A percentile compares a stretch with the other conserved stretches of the same genome.
Conservation (phyloP, 2,113 vertebrate species). For the Dascyllus trimaculatus region DNA sequence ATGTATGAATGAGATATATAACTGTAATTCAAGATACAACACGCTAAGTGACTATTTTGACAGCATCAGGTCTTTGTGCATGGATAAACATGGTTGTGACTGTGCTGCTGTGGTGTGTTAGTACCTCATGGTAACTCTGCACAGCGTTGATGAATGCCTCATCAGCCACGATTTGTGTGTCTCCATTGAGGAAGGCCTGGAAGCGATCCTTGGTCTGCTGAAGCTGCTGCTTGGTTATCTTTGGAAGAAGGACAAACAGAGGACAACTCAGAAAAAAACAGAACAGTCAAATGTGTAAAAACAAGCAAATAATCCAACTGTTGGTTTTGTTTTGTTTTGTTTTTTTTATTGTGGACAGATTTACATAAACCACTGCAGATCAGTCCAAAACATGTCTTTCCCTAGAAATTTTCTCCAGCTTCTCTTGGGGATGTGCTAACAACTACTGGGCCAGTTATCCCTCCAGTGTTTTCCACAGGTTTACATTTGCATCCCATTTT, state of each 20-base stretch:
- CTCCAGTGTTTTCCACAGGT: constrained; percentile 1
- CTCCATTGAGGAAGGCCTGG: constrained; percentile 98
- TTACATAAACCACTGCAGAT: neutral
- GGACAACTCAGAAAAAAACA: constrained; percentile 13
- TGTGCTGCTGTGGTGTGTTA: constrained; percentile 28
- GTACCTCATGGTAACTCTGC: constrained; percentile 98
- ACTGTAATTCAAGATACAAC: neutral
- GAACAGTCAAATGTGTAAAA: neutral
- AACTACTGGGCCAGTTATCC: constrained; percentile 23
- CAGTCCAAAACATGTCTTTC: neutral
- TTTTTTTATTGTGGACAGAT: neutral
- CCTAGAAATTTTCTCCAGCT: neutral
- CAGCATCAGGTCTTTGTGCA: neutral
- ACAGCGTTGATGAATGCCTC: constrained; percentile 99
- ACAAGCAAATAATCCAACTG: constrained; percentile 1
- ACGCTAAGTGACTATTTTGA: constrained; percentile 18
- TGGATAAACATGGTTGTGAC: constrained; percentile 21
- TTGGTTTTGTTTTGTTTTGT: too few species aligned
- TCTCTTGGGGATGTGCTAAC: neutral
- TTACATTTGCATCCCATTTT: constrained; percentile 12
- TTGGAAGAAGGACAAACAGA: constrained; percentile 68
- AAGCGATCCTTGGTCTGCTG: constrained; percentile 98
- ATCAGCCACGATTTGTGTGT: constrained; percentile 99
- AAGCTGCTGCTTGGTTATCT: constrained; percentile 99
- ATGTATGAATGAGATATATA: neutral